Percentiles rank a stretch among this genome's conserved stretches.
These are phyloP conservation scores for Vanacampus margaritifer DNA, from an alignment of 2,113 vertebrate genomes.

Conservation along the genomic window DNA sequence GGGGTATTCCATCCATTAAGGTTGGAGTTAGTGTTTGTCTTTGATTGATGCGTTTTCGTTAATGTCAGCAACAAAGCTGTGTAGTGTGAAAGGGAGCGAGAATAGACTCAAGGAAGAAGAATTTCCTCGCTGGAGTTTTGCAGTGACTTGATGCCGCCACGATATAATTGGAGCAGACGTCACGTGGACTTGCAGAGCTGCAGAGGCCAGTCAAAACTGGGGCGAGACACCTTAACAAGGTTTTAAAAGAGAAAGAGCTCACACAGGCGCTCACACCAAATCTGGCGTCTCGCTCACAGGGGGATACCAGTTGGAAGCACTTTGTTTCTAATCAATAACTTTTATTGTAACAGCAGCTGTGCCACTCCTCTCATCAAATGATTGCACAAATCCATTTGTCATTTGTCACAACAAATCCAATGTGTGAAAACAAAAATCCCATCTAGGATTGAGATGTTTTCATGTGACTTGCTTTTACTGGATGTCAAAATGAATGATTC, in stretches of 20 bases:
- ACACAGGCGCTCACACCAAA: not conserved
- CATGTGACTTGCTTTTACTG: not conserved
- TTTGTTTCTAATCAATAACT: constrained; percentile 41
- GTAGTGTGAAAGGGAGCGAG: constrained; percentile 49
- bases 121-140: constrained; percentile 37
- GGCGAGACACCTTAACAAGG: not conserved
- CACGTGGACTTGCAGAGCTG: constrained; percentile 12
- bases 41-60: constrained; percentile 56
- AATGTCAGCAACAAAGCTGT: constrained; percentile 32
- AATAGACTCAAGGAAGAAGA: constrained; percentile 40
- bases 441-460: not conserved
- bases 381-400: constrained; percentile 21
- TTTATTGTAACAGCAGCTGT: constrained; percentile 24
- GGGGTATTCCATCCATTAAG: constrained; percentile 24
- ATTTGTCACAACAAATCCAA: constrained; percentile 9
- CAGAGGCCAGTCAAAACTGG: constrained; percentile 5
- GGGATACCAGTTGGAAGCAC: constrained; percentile 10
- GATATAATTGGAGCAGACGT: constrained; percentile 27
- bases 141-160: constrained; percentile 17
- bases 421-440: not conserved
- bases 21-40: constrained; percentile 40
- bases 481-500: not conserved
- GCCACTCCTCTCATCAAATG: constrained; percentile 15
- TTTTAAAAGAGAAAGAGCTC: constrained; percentile 14
- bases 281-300: constrained; percentile 6